phyloP scores from a whole-genome alignment of 2,888 invertebrate species.

The Eubasilissa splendida region DNA sequence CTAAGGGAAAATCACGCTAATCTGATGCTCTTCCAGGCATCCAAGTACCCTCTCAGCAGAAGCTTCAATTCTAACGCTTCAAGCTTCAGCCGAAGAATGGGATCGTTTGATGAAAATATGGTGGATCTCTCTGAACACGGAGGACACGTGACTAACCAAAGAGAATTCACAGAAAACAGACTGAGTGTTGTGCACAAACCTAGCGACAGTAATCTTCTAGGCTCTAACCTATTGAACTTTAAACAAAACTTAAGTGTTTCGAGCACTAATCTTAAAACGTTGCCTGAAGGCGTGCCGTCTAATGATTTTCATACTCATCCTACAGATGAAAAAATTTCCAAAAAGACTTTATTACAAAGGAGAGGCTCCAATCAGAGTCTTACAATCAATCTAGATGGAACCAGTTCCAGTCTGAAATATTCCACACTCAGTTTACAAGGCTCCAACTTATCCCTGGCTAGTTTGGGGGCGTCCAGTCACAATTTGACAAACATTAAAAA shows the following conservation, averaged over 20 bases:
- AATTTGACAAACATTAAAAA: slow-evolving; percentile 68
- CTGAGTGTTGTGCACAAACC: slow-evolving; percentile 55
- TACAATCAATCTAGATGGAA: slow-evolving; percentile 68
- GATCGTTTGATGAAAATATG: slow-evolving; percentile 71
- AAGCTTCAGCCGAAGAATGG: slow-evolving; percentile 67
- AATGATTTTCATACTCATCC: slow-evolving; percentile 74
- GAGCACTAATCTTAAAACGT: slow-evolving; percentile 80
- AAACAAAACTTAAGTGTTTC: slow-evolving; percentile 78
- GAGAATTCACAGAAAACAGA: slow-evolving; percentile 48
- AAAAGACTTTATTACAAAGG: slow-evolving; percentile 70
- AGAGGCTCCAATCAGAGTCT: slow-evolving; percentile 77
- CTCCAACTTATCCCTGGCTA: slow-evolving; percentile 71
- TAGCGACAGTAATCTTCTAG: slow-evolving; percentile 61
- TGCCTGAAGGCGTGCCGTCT: slow-evolving; percentile 80
- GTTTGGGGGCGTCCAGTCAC: slow-evolving; percentile 68
- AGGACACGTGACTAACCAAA: slow-evolving; percentile 61
- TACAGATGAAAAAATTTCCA: slow-evolving; percentile 68
- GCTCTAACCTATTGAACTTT: slow-evolving; percentile 75
- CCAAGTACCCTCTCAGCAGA: slow-evolving; percentile 64
- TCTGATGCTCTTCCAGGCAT: slow-evolving; percentile 68
- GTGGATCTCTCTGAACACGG: slow-evolving; percentile 64
- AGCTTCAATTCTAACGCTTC: slow-evolving; percentile 59
- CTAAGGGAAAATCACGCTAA: slow-evolving; percentile 70
- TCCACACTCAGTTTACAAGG: slow-evolving; percentile 70
- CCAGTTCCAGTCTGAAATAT: slow-evolving; percentile 54